Conservation (phyloP, 2,888 invertebrate genomes). For the Panzeria rudis region DNA sequence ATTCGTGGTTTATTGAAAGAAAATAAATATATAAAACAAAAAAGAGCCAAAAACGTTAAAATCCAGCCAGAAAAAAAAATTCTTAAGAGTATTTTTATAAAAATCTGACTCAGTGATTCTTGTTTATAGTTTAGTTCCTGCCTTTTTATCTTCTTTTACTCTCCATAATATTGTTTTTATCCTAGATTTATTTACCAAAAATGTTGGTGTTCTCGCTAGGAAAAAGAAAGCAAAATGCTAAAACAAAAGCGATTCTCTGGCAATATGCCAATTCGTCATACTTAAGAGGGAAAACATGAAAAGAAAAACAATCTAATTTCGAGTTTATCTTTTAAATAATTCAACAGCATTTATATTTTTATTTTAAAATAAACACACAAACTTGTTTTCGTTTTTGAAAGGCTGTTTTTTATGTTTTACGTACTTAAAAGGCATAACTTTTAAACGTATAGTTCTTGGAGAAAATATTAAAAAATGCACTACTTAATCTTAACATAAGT, state of each 20-base stretch:
- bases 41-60: neutral
- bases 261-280: slow-evolving; percentile 57
- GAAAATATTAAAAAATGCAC: neutral
- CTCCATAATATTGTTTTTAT: slow-evolving; percentile 27
- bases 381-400: slow-evolving; percentile 3
- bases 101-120: slow-evolving; percentile 56
- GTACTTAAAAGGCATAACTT: neutral
- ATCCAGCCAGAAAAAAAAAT: slow-evolving; percentile 55
- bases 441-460: neutral
- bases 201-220: slow-evolving; percentile 38
- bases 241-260: slow-evolving; percentile 40
- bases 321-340: slow-evolving; percentile 47
- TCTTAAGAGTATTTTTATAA: slow-evolving; percentile 59
- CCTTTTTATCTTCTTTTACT: slow-evolving; percentile 11
- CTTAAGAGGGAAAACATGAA: slow-evolving; percentile 31
- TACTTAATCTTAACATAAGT: neutral
- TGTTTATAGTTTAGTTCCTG: slow-evolving; percentile 62
- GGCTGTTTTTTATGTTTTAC: neutral
- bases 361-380: slow-evolving; percentile 17
- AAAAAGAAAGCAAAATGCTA: slow-evolving; percentile 24
- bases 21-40: slow-evolving; percentile 23
- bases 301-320: slow-evolving; percentile 51
- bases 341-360: slow-evolving; percentile 47
- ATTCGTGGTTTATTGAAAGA: slow-evolving; percentile 70
- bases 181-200: slow-evolving; percentile 40